These are phyloP conservation scores for Tuberolachnus salignus DNA, from an alignment of 2,888 invertebrate genomes.

Conservation along the genomic window DNA sequence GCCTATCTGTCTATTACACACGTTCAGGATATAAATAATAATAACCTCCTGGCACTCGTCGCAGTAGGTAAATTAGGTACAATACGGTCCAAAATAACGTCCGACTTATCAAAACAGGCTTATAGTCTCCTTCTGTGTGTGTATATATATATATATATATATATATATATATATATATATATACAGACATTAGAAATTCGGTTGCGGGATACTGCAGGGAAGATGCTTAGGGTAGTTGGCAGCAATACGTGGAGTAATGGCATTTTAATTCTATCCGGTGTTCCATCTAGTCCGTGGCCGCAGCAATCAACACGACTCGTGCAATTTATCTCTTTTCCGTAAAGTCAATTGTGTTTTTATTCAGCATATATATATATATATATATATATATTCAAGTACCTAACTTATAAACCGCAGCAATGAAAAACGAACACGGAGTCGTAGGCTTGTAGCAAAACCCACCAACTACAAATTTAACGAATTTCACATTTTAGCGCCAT, in stretches of 20 bases:
- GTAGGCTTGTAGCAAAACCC: too few relatives aligned
- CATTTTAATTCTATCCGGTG: not conserved
- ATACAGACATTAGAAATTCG: not conserved
- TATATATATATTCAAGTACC: too few relatives aligned
- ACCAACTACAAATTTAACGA: too few relatives aligned
- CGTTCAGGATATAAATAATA: constrained; percentile 52
- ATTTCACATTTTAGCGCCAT: too few relatives aligned
- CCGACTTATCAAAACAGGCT: constrained; percentile 22
- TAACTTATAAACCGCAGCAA: too few relatives aligned
- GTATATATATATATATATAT: too few relatives aligned
- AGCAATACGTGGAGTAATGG: not conserved
- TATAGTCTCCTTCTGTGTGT: not conserved
- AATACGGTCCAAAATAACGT: constrained; percentile 46
- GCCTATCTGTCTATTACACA: constrained; percentile 52
- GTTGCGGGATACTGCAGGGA: not conserved
- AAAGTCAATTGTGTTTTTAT: too few relatives aligned
- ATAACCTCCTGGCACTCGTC: constrained; percentile 40
- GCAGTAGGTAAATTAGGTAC: constrained; percentile 55
- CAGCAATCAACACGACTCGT: not conserved
- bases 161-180: too few relatives aligned
- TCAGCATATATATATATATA: too few relatives aligned
- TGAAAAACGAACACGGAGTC: too few relatives aligned
- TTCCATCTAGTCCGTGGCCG: not conserved
- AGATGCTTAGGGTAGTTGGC: not conserved
- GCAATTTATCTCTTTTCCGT: not conserved